Base-by-base conservation (phyloP, 2,888 invertebrate genomes). In the Opisthograptis luteolata region DNA sequence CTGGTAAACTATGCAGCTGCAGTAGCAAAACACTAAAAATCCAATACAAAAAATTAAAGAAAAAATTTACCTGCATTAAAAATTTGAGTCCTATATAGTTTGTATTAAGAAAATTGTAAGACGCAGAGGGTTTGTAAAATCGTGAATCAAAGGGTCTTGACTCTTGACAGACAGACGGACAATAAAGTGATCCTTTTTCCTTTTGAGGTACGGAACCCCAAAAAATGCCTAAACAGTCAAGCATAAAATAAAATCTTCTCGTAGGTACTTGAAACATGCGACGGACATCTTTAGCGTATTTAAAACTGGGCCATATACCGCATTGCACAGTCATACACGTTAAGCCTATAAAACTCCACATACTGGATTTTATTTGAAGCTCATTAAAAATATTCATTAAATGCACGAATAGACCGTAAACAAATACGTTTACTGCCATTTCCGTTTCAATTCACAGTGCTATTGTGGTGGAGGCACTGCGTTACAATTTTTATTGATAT, bases 381-480 rank as follows among this genome's bases (percentile, higher is more conserved):
- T 68, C 72, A 70, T 79, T 73, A 78, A 75, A 40, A 73, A 60
- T 60, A 68, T 63, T 66, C 66, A 62, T 66, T 60, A 66, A 68
- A 68, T 58, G 54, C 58, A 63, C 54, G 56, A 55, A 53, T 56
- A 47, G 31, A 49, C 48, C 60, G 64, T 72, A 70, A 76, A 74
- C 73, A 74, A 72, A 79, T 72, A 71, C 55, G 60, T 68, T 76
- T 68, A 70, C 55, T 36, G 55, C 58, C 36, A 42, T 45, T 66
- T 65, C 61, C 61, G 56, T 64, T 69, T 68, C 35, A 60, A 67
- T 73, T 68, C 65, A 58, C 48, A 54, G 39, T 52, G 37, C 28
- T 43, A 53, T 45, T 53, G 49, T 55, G 46, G 13, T 13, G 31
- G 8, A 14, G 30, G 17, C 41, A 37, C n/a, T 31, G 28, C 36